phyloP scores from a whole-genome alignment of 2,888 invertebrate genomes.

The Idaea dimidiata region DNA sequence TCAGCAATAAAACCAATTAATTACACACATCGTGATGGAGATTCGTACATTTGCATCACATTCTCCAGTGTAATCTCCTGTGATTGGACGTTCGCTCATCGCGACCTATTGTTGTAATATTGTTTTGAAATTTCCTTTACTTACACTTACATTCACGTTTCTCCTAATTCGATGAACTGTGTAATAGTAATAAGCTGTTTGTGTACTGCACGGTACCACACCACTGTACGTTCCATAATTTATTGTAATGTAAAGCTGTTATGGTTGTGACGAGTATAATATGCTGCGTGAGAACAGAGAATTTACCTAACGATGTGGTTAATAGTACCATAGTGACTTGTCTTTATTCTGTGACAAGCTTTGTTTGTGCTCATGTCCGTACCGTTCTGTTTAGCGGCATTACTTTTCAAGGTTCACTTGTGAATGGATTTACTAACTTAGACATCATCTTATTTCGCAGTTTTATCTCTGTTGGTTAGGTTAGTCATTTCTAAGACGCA shows the following conservation, averaged over 20 bases:
- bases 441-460: slow-evolving; percentile 16
- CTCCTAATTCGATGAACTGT: slow-evolving; percentile 30
- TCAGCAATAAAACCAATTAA: slow-evolving; percentile 17
- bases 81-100: background rate
- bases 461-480: background rate
- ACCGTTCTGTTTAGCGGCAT: slow-evolving; percentile 53
- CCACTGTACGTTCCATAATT: slow-evolving; percentile 31
- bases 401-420: slow-evolving; percentile 62
- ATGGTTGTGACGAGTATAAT: slow-evolving; percentile 43
- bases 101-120: background rate
- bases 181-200: slow-evolving; percentile 18
- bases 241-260: slow-evolving; percentile 38
- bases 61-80: slow-evolving; percentile 8
- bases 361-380: slow-evolving; percentile 35
- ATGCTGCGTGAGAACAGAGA: slow-evolving; percentile 68
- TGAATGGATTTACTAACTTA: slow-evolving; percentile 53
- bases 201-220: slow-evolving; percentile 13
- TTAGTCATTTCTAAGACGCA: background rate
- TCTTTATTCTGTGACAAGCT: slow-evolving; percentile 24
- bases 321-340: slow-evolving; percentile 33
- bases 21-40: slow-evolving; percentile 15
- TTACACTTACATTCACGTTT: slow-evolving; percentile 16
- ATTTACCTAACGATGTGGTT: slow-evolving; percentile 45
- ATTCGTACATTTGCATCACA: slow-evolving; percentile 19
- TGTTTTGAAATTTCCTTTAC: slow-evolving; percentile 8